Evolutionary conservation across 2,797 vertebrate species (phyloP).

Genomic region (Morelia viridis): DNA sequence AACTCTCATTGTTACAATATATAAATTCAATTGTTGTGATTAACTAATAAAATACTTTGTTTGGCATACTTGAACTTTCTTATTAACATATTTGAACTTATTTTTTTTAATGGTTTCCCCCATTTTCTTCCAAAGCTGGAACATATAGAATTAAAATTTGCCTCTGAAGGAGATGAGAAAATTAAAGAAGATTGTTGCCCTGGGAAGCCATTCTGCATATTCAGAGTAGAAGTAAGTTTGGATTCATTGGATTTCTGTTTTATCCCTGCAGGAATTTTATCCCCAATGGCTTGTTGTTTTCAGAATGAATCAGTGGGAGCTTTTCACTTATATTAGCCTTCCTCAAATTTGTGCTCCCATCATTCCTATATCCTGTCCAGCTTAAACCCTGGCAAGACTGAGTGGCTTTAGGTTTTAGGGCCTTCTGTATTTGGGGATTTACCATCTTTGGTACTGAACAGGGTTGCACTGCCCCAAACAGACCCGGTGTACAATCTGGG

Average conservation of each 20-base stretch:
- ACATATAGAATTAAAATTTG: slow-evolving; percentile 88
- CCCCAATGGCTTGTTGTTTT: neutral
- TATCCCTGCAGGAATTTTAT: neutral
- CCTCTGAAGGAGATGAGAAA: slow-evolving; percentile 93
- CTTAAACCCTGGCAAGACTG: neutral
- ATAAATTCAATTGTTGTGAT: neutral
- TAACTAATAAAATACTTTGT: neutral
- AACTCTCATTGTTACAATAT: neutral
- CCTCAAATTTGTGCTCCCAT: neutral
- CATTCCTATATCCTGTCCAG: neutral
- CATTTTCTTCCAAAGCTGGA: slow-evolving; percentile 75
- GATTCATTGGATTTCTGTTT: neutral
- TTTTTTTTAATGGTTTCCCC: slow-evolving; percentile 19
- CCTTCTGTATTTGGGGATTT: neutral
- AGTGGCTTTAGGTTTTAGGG: neutral
- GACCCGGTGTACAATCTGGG: neutral
- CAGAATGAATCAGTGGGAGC: neutral
- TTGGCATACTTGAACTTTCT: neutral
- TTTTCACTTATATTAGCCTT: neutral
- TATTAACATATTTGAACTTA: slow-evolving; percentile 21
- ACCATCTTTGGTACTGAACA: neutral
- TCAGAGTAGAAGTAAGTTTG: slow-evolving; percentile 88
- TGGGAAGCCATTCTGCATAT: slow-evolving; percentile 88
- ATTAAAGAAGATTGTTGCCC: slow-evolving; percentile 95
- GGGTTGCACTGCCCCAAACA: neutral